Percentiles rank a stretch among this genome's conserved stretches.
phyloP scores from a whole-genome alignment of 2,113 vertebrate genomes.

The Tetrao urogallus region DNA sequence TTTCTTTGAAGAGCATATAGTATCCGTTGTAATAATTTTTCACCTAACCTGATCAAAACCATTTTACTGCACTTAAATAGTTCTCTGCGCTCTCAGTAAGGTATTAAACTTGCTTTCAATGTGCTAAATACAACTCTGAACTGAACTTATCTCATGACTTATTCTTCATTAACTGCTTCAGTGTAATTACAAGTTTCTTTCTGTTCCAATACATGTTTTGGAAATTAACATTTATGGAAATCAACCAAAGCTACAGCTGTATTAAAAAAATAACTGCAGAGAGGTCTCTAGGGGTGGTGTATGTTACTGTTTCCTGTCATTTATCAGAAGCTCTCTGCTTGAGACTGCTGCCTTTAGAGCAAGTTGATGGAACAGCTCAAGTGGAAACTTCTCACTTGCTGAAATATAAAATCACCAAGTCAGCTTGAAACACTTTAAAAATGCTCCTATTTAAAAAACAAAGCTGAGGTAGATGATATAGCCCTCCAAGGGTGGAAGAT shows the following conservation, averaged over 20 bases:
- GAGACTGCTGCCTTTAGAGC: background rate
- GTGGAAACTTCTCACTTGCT: background rate
- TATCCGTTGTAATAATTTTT: background rate
- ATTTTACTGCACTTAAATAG: background rate
- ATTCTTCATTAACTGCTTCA: background rate
- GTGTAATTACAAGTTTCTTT: background rate
- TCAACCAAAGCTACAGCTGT: background rate
- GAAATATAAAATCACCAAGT: background rate
- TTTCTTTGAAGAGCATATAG: background rate
- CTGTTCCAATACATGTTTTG: conserved; percentile 32
- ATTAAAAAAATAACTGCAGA: background rate
- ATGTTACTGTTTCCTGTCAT: background rate
- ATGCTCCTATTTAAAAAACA: background rate
- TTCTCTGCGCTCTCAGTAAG: background rate
- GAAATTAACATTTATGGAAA: conserved; percentile 21
- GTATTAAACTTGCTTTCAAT: background rate
- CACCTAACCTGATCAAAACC: background rate
- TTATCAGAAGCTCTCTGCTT: background rate
- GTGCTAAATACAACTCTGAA: background rate
- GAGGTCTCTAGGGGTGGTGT: background rate
- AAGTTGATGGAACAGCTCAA: background rate
- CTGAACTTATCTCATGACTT: background rate
- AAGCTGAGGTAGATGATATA: background rate
- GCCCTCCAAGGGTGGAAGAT: background rate
- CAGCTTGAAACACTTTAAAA: background rate